phyloP scores from a whole-genome alignment of 2,888 invertebrate species.

The Laothoe populi region DNA sequence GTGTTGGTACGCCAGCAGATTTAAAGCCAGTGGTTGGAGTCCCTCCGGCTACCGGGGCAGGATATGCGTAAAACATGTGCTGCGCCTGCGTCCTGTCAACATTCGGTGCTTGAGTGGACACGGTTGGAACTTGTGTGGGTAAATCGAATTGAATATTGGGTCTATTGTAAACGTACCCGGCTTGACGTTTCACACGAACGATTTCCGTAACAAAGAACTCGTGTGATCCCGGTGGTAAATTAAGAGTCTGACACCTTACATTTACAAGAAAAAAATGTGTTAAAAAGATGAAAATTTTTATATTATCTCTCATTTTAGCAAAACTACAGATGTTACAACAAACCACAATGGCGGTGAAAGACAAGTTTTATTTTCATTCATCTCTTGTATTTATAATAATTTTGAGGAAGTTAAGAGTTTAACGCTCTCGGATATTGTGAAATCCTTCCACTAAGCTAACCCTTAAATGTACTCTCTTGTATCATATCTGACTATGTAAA shows the following conservation, averaged over 20 bases:
- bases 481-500: neutral
- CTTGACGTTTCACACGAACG: slow-evolving; percentile 65
- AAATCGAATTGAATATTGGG: slow-evolving; percentile 73
- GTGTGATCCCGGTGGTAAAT: slow-evolving; percentile 30
- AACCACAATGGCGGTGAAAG: slow-evolving; percentile 45
- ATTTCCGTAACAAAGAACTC: slow-evolving; percentile 37
- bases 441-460: slow-evolving; percentile 58
- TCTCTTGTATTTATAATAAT: slow-evolving; percentile 64
- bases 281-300: slow-evolving; percentile 43
- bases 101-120: slow-evolving; percentile 66
- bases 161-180: slow-evolving; percentile 75
- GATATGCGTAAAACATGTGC: slow-evolving; percentile 78
- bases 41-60: slow-evolving; percentile 56
- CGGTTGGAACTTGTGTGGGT: slow-evolving; percentile 56
- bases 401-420: slow-evolving; percentile 53
- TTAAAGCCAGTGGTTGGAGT: slow-evolving; percentile 50
- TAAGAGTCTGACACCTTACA: slow-evolving; percentile 33
- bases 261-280: slow-evolving; percentile 43
- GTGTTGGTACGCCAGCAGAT: slow-evolving; percentile 36
- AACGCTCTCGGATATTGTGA: slow-evolving; percentile 49
- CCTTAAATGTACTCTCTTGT: slow-evolving; percentile 46
- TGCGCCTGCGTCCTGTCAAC: slow-evolving; percentile 70
- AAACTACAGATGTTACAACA: slow-evolving; percentile 31
- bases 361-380: slow-evolving; percentile 48
- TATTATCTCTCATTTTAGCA: slow-evolving; percentile 49